Conservation (phyloP, 2,888 invertebrate species). For the Bombyx huttoni region DNA sequence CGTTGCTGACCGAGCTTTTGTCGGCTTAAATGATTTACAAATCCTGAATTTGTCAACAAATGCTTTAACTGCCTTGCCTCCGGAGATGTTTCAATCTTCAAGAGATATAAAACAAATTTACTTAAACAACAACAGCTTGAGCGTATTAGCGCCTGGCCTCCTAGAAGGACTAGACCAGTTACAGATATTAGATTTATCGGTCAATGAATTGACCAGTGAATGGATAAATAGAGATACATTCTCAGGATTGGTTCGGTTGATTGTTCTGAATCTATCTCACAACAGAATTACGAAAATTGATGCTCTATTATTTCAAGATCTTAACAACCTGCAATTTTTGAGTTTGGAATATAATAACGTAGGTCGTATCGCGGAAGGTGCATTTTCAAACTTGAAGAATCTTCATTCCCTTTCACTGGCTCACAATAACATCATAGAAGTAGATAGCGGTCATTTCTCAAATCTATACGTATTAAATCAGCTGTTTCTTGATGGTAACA, state of each 20-base stretch:
- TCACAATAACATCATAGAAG: slow-evolving; percentile 78
- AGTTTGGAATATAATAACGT: slow-evolving; percentile 81
- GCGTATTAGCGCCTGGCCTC: slow-evolving; percentile 81
- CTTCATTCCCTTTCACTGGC: slow-evolving; percentile 82
- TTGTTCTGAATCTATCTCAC: slow-evolving; percentile 81
- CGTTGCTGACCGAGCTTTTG: slow-evolving; percentile 81
- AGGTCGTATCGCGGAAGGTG: slow-evolving; percentile 78
- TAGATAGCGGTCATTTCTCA: slow-evolving; percentile 79
- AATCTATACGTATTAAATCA: slow-evolving; percentile 82
- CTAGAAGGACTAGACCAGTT: slow-evolving; percentile 81
- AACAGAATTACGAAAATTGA: slow-evolving; percentile 82
- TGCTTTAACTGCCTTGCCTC: slow-evolving; percentile 81
- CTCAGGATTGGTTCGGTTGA: slow-evolving; percentile 79
- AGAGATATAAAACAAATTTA: slow-evolving; percentile 80
- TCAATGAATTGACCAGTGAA: slow-evolving; percentile 81
- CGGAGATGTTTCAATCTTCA: slow-evolving; percentile 83
- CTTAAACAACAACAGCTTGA: slow-evolving; percentile 83
- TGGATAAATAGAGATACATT: slow-evolving; percentile 86
- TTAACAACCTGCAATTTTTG: slow-evolving; percentile 81
- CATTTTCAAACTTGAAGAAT: slow-evolving; percentile 82
- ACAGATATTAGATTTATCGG: slow-evolving; percentile 80
- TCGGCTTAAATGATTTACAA: slow-evolving; percentile 77
- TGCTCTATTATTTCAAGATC: slow-evolving; percentile 79
- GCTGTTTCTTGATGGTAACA: slow-evolving; percentile 81
- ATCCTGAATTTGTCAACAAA: slow-evolving; percentile 86